Percentiles rank a stretch among this genome's conserved stretches.
Evolutionary conservation across 2,113 vertebrate genomes (phyloP).

Genomic region (Corydoras maculifer): DNA sequence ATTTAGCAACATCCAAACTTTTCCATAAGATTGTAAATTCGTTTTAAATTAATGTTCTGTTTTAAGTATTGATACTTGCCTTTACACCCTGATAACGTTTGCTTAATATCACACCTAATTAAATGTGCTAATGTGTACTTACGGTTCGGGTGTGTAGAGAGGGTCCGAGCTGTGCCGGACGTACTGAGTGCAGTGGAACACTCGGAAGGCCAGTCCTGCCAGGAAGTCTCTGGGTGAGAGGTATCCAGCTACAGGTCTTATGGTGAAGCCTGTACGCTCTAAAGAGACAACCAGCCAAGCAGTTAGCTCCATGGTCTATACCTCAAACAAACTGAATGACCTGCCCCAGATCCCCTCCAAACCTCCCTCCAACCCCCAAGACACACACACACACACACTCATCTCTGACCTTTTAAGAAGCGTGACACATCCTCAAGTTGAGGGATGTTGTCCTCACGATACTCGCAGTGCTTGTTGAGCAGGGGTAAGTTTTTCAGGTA

Average conservation of each 20-base stretch:
- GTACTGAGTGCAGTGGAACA: slow-evolving; percentile 98
- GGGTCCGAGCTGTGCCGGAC: slow-evolving; percentile 94
- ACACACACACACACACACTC: too few relatives aligned
- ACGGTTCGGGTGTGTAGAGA: slow-evolving; percentile 98
- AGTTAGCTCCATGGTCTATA: too few relatives aligned
- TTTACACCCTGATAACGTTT: too few relatives aligned
- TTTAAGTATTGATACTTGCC: too few relatives aligned
- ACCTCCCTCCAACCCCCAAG: too few relatives aligned
- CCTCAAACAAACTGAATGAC: too few relatives aligned
- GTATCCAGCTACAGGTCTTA: slow-evolving; percentile 93
- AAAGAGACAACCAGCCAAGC: slow-evolving; percentile 42
- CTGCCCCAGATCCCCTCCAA: too few relatives aligned
- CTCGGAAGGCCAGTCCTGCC: slow-evolving; percentile 92
- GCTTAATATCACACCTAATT: too few relatives aligned
- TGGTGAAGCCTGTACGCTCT: slow-evolving; percentile 92
- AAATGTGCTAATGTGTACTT: slow-evolving; percentile 57
- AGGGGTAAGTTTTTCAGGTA: slow-evolving; percentile 93
- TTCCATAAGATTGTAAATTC: too few relatives aligned
- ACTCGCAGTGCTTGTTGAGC: slow-evolving; percentile 85
- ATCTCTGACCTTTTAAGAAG: slow-evolving; percentile 81
- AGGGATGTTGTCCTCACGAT: slow-evolving; percentile 91
- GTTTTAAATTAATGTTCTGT: too few relatives aligned
- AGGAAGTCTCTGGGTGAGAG: slow-evolving; percentile 93
- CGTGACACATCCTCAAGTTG: slow-evolving; percentile 93
- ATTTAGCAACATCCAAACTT: too few relatives aligned